Percentiles rank a stretch among this genome's conserved stretches.
Evolutionary conservation across 2,888 invertebrate species (phyloP).

Genomic region (Cheilosia pagana): DNA sequence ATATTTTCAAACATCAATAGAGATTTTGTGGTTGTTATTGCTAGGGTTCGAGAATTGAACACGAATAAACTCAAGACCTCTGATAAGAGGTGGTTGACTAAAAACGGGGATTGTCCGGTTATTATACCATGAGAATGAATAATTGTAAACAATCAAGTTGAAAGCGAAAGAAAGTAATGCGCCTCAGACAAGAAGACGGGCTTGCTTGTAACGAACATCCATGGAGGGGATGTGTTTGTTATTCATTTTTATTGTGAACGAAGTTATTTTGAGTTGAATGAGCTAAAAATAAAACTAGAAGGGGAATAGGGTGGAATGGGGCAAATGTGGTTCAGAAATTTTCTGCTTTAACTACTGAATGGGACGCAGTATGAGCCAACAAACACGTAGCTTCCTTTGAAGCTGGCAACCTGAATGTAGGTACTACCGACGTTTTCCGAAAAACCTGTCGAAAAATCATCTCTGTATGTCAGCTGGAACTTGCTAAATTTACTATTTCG

Average conservation of each 20-base stretch:
- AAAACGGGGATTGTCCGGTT: conserved; percentile 4
- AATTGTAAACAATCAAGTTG: not conserved
- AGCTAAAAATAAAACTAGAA: conserved; percentile 59
- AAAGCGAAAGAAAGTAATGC: not conserved
- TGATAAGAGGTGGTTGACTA: conserved; percentile 17
- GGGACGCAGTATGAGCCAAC: too few species aligned
- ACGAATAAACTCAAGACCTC: conserved; percentile 10
- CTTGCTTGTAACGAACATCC: conserved; percentile 14
- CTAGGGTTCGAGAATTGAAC: not conserved
- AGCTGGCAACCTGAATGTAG: too few species aligned
- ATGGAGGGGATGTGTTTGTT: conserved; percentile 25
- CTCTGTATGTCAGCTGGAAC: too few species aligned
- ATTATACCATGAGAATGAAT: not conserved
- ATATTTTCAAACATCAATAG: conserved; percentile 26
- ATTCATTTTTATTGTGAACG: conserved; percentile 34
- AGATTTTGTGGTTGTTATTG: conserved; percentile 1
- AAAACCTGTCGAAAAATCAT: too few species aligned
- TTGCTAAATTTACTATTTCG: too few species aligned
- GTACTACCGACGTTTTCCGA: too few species aligned
- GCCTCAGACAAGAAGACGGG: conserved; percentile 18
- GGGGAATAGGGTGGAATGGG: conserved; percentile 7
- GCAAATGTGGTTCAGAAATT: too few species aligned
- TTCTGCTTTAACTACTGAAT: too few species aligned
- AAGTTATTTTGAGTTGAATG: conserved; percentile 50
- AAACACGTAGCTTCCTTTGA: too few species aligned